Evolutionary conservation across 2,797 vertebrate species (phyloP), one percentile per base, ranked within the genome.

Genomic region (Coreius guichenoti): DNA sequence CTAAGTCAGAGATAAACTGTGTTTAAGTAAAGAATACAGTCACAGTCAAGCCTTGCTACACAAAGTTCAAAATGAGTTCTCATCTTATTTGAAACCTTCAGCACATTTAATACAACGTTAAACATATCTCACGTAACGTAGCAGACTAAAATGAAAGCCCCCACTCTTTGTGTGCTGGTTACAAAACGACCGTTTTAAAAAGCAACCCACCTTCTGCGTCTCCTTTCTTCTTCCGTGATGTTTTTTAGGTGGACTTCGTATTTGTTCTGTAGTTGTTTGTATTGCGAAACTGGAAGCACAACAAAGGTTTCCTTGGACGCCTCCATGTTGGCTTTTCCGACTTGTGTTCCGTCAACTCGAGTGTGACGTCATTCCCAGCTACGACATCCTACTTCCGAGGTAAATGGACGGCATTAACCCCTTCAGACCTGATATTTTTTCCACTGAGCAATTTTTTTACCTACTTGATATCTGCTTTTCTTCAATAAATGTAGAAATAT

Each of bases 241-340:
- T 76, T 67, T 83, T 75, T 83, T 14, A 75, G 58, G 56, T 83
- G 82, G 21, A 83, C 58, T 36, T 83, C 72, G 36, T 83, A 83
- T 83, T 76, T 67, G 36, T 75, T 67, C 54, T 76, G 73, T 77
- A 76, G 43, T 49, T 83, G 82, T 65, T 76, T 67, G 73, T 83
- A 83, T 76, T 83, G 56, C 14, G 54, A 58, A 43, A 82, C 33
- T 29, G 81, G 51, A 63, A 82, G 81, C 31, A 74, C 81, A 82
- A 76, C 82, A 76, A 83, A 83, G 26, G 29, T 76, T 77, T 65
- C 47, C 73, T n/a, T 75, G 72, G 82, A 83, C 16, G 33, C 26
- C 16, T 83, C 82, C 82, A 83, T 83, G 36, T 76, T 83, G 69
- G 56, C 29, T 58, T 73, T 74, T 82, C 81, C 69, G 69, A 82